Conservation (phyloP, 2,797 vertebrate species). For the Sparidentex hasta region DNA sequence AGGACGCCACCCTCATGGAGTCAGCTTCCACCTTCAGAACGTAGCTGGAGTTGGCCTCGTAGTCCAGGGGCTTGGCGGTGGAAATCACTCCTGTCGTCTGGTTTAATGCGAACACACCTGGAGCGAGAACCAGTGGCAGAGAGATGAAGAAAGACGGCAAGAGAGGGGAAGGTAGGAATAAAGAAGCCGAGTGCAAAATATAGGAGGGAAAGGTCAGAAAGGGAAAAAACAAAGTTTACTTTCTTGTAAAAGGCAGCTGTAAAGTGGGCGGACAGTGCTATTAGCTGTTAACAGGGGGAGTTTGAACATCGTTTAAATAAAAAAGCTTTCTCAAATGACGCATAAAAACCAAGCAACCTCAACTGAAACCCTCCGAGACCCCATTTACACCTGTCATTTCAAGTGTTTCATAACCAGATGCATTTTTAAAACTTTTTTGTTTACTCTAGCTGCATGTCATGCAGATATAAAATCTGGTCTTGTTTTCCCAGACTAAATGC, state of each 20-base stretch:
- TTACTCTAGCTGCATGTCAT: background rate
- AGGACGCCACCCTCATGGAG: conserved; percentile 91
- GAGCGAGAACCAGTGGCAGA: conserved; percentile 8
- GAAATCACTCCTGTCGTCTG: conserved; percentile 91
- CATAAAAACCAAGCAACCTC: background rate
- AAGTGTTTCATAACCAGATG: background rate
- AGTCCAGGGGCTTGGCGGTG: conserved; percentile 91
- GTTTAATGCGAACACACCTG: conserved; percentile 92
- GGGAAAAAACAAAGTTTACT: background rate
- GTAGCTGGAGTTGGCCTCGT: conserved; percentile 89
- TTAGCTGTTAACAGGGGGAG: conserved; percentile 8
- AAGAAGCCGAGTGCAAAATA: conserved; percentile 1
- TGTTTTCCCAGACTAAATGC: background rate
- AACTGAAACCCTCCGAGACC: background rate
- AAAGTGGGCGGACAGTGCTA: background rate
- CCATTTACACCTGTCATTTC: background rate
- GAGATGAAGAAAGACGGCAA: background rate
- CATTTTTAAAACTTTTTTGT: background rate
- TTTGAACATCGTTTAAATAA: background rate
- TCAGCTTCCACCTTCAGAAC: conserved; percentile 93
- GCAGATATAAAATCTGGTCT: no score
- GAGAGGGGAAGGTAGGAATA: background rate
- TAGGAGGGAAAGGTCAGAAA: conserved; percentile 12
- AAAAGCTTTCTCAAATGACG: background rate
- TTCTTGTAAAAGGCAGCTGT: background rate